phyloP scores from a whole-genome alignment of 2,888 invertebrate species.

The Strigamia transsilvanica region DNA sequence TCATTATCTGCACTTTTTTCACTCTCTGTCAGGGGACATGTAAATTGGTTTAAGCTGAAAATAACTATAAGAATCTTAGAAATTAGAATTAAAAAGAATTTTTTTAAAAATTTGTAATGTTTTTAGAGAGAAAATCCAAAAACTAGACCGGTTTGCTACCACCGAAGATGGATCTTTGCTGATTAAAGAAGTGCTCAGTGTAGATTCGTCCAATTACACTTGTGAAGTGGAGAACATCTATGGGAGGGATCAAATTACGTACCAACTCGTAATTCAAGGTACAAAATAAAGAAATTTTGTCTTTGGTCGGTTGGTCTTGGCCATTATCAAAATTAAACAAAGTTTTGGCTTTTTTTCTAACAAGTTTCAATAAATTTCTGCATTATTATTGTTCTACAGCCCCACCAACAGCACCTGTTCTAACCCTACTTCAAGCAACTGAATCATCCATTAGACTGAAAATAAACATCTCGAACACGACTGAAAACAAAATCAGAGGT shows the following conservation, averaged over 20 bases:
- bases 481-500: conserved; percentile 54
- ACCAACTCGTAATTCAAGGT: conserved; percentile 55
- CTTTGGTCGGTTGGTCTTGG: background rate
- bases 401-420: conserved; percentile 53
- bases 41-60: conserved; percentile 17
- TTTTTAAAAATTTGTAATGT: background rate
- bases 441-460: conserved; percentile 54
- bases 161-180: conserved; percentile 54
- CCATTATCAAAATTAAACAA: no score
- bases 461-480: conserved; percentile 48
- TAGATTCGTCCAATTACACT: conserved; percentile 55
- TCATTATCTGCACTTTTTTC: background rate
- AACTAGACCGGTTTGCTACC: conserved; percentile 37
- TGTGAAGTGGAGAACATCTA: conserved; percentile 56
- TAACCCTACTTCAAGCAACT: conserved; percentile 51
- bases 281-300: conserved; percentile 41
- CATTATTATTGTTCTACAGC: conserved; percentile 24
- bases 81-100: background rate
- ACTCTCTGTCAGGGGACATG: background rate
- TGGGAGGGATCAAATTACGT: conserved; percentile 55
- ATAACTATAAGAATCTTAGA: background rate
- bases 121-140: conserved; percentile 3
- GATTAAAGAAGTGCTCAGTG: conserved; percentile 53
- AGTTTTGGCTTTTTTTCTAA: no score
- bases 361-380: no score